These are phyloP conservation scores for Hyposoter dolosus DNA, from an alignment of 2,888 invertebrate species.

Conservation along the genomic window DNA sequence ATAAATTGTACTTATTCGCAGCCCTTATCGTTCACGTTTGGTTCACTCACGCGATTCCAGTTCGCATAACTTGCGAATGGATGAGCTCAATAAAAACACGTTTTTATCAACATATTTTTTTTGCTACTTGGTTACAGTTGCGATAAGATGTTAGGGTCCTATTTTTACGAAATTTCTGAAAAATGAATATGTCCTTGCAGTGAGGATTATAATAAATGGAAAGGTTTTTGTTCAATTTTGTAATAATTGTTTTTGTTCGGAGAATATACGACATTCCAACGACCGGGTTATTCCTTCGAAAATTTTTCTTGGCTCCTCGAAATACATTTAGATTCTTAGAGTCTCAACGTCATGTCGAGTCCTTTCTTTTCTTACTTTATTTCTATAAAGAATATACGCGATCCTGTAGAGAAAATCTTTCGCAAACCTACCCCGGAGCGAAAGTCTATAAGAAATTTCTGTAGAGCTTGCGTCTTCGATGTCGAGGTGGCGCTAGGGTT, in stretches of 20 bases:
- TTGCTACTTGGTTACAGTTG: neutral
- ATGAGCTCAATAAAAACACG: neutral
- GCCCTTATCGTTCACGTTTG: neutral
- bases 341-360: neutral
- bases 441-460: conserved; percentile 39
- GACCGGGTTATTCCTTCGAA: neutral
- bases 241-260: neutral
- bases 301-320: neutral
- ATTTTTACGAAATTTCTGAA: neutral
- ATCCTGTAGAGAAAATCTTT: neutral
- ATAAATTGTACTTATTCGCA: neutral
- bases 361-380: neutral
- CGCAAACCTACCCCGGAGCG: conserved; percentile 13
- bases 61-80: neutral
- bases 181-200: neutral
- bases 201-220: neutral
- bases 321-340: neutral
- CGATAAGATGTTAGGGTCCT: neutral
- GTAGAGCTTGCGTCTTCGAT: conserved; percentile 5
- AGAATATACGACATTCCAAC: neutral
- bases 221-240: neutral
- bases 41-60: neutral
- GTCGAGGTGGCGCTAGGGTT: conserved; percentile 46
- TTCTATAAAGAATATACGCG: neutral
- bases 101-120: neutral